Base-by-base conservation (phyloP, 2,797 vertebrate genomes). In the Aldrovandia affinis region DNA sequence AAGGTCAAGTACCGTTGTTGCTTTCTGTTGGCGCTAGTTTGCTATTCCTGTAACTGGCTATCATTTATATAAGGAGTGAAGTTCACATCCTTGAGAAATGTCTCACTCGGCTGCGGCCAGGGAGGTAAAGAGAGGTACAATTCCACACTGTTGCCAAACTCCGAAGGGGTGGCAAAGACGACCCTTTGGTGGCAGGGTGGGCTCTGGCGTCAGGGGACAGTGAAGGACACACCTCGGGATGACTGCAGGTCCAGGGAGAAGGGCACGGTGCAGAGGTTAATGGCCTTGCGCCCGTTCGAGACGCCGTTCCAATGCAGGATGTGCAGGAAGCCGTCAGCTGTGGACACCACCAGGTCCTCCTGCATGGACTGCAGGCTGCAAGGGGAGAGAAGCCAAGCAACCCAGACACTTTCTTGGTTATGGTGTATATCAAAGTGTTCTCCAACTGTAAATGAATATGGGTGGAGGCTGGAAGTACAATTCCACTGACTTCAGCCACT, bases 221-320 rank as follows among this genome's bases (percentile, higher is more conserved):
- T 1, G 33, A 25, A 18, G 54, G 54, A n/a, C 33, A 83, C 89
- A 99, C 98, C 97, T 96, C 98, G 94, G 79, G 98, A 97, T 80
- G 98, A 98, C 91, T 99, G 98, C 25, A 99, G 95, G 88, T 99
- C 98, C 81, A 98, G 94, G 9, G 98, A 99, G 95, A 99, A 99
- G 0, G 98, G 98, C 89, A 99, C 94, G 33, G 97, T 97, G 81
- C 96, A 96, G 22, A 99, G 95, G 91, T 97, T 97, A 91, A 99
- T 97, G 84, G 97, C 95, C 91, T 97, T 98, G 87, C 96, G 97
- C 85, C 98, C 98, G 84, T 99, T 99, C 89, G 94, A 96, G 92
- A 97, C 94, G 52, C 97, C 97, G 81, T 98, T 97, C 98, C 98
- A 99, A 90, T 98, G 98, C 92, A 99, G 95, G 80, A 98, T 96